phyloP scores from a whole-genome alignment of 2,113 vertebrate genomes.

The Gasterosteus aculeatus region DNA sequence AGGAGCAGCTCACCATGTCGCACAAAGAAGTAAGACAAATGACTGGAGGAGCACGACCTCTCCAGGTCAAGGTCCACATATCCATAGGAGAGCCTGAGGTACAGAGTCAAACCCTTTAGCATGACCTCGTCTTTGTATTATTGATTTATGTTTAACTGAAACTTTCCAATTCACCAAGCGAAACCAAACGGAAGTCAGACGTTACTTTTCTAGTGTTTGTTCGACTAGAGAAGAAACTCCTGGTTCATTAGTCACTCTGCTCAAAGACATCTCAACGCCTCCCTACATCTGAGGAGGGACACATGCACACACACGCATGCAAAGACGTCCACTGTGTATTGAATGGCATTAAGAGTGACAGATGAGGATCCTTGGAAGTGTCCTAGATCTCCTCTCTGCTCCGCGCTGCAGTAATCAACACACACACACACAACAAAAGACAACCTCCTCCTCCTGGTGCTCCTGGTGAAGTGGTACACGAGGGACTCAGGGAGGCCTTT shows the following conservation, averaged over 20 bases:
- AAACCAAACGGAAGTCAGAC: too few relatives aligned
- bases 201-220: too few relatives aligned
- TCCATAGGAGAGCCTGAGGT: not conserved
- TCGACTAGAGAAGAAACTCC: too few relatives aligned
- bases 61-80: too few relatives aligned
- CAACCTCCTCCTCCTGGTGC: not conserved
- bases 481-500: slow-evolving; percentile 2
- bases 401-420: slow-evolving; percentile 24
- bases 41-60: not conserved
- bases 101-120: not conserved
- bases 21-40: slow-evolving; percentile 90
- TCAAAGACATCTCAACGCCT: too few relatives aligned
- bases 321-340: slow-evolving; percentile 20
- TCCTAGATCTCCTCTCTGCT: slow-evolving; percentile 70
- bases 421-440: not conserved
- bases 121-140: too few relatives aligned
- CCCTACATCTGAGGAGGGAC: too few relatives aligned
- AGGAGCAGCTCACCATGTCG: slow-evolving; percentile 91
- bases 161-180: too few relatives aligned
- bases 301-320: slow-evolving; percentile 6
- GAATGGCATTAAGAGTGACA: slow-evolving; percentile 72
- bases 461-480: not conserved
- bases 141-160: too few relatives aligned
- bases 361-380: slow-evolving; percentile 64
- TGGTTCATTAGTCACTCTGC: too few relatives aligned